A percentile compares a stretch with the other conserved stretches of the same genome.
phyloP scores from a whole-genome alignment of 2,888 invertebrate species.

The Coleophora deauratella region DNA sequence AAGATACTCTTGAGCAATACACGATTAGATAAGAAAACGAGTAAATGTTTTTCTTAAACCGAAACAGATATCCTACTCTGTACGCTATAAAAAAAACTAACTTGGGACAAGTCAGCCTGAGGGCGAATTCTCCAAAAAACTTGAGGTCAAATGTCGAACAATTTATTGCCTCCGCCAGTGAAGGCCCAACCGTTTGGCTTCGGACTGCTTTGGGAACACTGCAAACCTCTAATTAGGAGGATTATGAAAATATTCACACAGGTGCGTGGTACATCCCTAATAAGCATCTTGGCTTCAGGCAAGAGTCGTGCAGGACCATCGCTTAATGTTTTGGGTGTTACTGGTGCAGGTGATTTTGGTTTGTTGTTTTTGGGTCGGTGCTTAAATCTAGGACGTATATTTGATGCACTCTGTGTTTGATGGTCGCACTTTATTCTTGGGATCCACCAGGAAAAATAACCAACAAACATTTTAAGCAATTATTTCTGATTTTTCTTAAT shows the following conservation, averaged over 20 bases:
- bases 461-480: too few species aligned
- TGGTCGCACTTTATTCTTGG: too few species aligned
- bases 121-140: constrained; percentile 66
- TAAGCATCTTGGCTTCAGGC: constrained; percentile 68
- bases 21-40: too few species aligned
- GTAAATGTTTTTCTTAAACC: too few species aligned
- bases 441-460: too few species aligned
- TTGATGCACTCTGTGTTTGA: constrained; percentile 1
- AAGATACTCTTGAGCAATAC: too few species aligned
- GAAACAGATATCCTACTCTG: constrained; percentile 29
- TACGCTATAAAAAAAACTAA: constrained; percentile 34
- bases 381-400: constrained; percentile 48
- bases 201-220: constrained; percentile 63
- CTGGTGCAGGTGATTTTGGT: constrained; percentile 55
- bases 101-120: constrained; percentile 45
- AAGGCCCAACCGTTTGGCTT: constrained; percentile 58
- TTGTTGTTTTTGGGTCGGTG: constrained; percentile 45
- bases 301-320: constrained; percentile 54
- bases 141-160: constrained; percentile 71
- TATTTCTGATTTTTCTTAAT: too few species aligned
- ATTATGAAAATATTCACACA: constrained; percentile 74
- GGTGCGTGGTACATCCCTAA: constrained; percentile 67
- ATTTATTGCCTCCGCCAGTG: constrained; percentile 71
- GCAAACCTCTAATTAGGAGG: constrained; percentile 73
- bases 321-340: constrained; percentile 64